These are phyloP conservation scores for Fukomys damarensis DNA, from an alignment of 2,113 vertebrate species.

Conservation along the genomic window DNA sequence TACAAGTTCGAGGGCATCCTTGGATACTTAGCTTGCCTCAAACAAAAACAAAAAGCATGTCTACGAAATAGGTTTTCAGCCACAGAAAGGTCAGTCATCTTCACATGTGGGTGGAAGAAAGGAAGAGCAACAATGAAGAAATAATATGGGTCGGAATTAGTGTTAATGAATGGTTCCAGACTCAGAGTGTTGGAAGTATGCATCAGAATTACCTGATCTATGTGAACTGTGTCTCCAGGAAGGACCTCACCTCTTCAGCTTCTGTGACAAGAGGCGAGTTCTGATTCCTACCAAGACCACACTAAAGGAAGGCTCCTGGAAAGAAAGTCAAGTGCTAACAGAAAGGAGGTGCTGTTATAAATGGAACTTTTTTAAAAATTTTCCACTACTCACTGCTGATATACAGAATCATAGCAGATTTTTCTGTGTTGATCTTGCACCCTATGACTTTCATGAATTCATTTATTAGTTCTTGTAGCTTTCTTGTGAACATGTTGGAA, in stretches of 20 bases:
- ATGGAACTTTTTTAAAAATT: background rate
- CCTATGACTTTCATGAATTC: background rate
- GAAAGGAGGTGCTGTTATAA: background rate
- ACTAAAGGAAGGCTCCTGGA: background rate
- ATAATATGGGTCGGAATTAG: background rate
- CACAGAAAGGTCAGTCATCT: background rate
- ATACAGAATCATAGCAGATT: background rate
- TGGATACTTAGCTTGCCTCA: background rate
- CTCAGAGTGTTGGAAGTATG: background rate
- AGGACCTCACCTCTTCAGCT: background rate
- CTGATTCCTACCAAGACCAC: background rate
- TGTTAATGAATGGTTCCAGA: background rate
- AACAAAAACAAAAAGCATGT: background rate
- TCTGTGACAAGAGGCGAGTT: background rate
- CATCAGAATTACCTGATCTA: background rate
- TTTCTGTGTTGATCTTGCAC: background rate
- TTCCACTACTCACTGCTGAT: background rate
- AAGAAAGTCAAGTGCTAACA: background rate
- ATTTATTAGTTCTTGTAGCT: background rate
- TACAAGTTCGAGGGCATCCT: background rate
- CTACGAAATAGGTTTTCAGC: background rate
- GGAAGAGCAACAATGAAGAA: background rate
- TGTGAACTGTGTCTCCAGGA: background rate
- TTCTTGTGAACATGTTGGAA: background rate
- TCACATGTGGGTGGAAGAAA: background rate